phyloP scores from a whole-genome alignment of 2,797 vertebrate genomes.

The Falco concolor region DNA sequence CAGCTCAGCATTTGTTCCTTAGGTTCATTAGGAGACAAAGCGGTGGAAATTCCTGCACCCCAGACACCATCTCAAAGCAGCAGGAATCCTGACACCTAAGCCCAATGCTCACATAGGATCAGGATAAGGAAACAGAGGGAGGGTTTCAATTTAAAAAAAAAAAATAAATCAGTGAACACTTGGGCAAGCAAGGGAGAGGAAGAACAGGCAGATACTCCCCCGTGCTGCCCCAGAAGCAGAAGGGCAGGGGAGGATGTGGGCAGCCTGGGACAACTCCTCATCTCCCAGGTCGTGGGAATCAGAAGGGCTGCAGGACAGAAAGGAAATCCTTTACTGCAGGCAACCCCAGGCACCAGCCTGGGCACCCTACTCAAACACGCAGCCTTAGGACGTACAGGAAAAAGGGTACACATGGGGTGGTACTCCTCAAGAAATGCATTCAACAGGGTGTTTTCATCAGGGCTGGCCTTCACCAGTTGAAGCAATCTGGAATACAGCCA shows the following conservation, averaged over 20 bases:
- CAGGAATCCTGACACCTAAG: background rate
- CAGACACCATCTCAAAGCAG: background rate
- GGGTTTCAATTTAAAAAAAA: background rate
- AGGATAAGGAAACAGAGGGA: background rate
- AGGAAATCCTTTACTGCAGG: background rate
- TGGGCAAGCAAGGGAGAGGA: background rate
- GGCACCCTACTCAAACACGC: background rate
- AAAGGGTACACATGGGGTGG: background rate
- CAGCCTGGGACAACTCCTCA: background rate
- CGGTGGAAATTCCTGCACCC: background rate
- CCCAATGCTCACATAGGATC: background rate
- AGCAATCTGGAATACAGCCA: background rate
- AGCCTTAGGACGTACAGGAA: background rate
- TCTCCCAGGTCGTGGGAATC: background rate
- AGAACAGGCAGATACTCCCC: background rate
- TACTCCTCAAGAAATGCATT: background rate
- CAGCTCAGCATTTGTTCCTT: background rate
- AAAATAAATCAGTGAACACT: background rate
- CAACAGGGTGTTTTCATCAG: background rate
- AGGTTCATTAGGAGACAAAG: slow-evolving; percentile 13
- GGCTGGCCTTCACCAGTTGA: background rate
- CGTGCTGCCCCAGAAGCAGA: background rate
- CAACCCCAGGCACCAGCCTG: background rate
- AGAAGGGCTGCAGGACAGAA: background rate
- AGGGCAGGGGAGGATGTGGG: background rate